Base-by-base conservation (phyloP, 2,113 vertebrate genomes). In the Morphnarchus princeps region DNA sequence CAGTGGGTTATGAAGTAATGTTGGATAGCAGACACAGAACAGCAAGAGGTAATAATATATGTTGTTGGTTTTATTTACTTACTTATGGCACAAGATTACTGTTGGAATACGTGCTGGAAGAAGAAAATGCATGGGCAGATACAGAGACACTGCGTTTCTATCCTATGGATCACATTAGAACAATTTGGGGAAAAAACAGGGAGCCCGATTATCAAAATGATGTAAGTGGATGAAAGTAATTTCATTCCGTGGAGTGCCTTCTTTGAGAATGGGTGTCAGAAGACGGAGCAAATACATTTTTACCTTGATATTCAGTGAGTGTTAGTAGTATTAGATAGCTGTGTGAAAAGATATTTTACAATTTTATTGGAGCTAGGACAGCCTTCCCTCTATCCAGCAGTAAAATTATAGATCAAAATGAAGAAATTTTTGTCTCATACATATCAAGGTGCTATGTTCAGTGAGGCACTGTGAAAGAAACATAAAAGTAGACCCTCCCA, bases 1-100 rank as follows among this genome's bases (percentile, higher is more conserved):
- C 65, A 59, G 65, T 36, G 59, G 76, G 57, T 89, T 94, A 89
- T 93, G 92, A 92, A 84, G 86, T 87, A 89, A 82, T 65, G 57
- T 32, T 89, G 55, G 69, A 76, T 8, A 70, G 47, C 31, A 43
- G 52, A 71, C 40, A 47, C 42, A 63, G 57, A 83, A 32, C 36
- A 86, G 55, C 32, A 74, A 92, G n/a, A 90, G 10, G 31, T 11
- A 95, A 83, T 50, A 89, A 73, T 61, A 42, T 13, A 50, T 10
- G 2, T 22, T 55, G n/a, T 50, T 74, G 32, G 63, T 10, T 88
- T 74, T 70, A 57, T 93, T 82, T 80, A 63, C 40, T 89, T 85
- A 90, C 43, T 92, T 55, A 18, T 31, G 54, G 83, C 26, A 81
- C 4, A 17, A 47, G 42, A 40, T 90, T 88, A 50, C 63, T 65